phyloP scores from a whole-genome alignment of 2,888 invertebrate genomes.

The Drosophila neonasuta region DNA sequence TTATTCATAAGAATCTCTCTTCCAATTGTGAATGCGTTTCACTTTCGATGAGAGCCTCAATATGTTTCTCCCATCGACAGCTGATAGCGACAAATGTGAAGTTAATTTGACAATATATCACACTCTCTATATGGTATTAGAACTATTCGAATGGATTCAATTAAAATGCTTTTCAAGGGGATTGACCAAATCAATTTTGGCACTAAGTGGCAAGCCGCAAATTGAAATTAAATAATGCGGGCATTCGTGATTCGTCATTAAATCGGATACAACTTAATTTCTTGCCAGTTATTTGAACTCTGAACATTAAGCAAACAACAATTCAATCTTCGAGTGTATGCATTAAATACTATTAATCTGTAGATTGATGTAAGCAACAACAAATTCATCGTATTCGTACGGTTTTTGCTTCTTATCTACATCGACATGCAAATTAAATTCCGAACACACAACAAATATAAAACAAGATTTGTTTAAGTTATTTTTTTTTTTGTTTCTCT shows the following conservation, averaged over 20 bases:
- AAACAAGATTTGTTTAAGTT: constrained; percentile 50
- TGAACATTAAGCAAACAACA: background rate
- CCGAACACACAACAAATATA: constrained; percentile 36
- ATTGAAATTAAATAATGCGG: background rate
- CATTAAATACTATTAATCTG: constrained; percentile 6
- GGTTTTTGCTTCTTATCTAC: constrained; percentile 37
- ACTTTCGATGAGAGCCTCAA: constrained; percentile 7
- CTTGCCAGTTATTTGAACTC: constrained; percentile 5
- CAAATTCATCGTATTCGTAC: background rate
- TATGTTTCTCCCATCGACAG: constrained; percentile 3
- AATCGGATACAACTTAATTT: constrained; percentile 16
- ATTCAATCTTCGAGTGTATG: constrained; percentile 9
- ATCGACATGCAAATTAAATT: constrained; percentile 52
- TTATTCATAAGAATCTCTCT: constrained; percentile 43
- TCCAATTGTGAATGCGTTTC: constrained; percentile 1
- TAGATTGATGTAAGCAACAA: constrained; percentile 22
- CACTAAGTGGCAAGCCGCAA: background rate
- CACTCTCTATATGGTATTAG: background rate
- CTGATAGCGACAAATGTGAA: background rate
- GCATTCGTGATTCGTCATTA: background rate
- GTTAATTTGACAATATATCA: constrained; percentile 4
- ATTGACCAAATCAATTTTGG: constrained; percentile 3
- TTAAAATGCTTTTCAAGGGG: constrained; percentile 6
- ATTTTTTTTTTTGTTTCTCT: constrained; percentile 18
- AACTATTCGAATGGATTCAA: background rate